Conservation (phyloP, 2,113 vertebrate genomes). For the Channa argus region DNA sequence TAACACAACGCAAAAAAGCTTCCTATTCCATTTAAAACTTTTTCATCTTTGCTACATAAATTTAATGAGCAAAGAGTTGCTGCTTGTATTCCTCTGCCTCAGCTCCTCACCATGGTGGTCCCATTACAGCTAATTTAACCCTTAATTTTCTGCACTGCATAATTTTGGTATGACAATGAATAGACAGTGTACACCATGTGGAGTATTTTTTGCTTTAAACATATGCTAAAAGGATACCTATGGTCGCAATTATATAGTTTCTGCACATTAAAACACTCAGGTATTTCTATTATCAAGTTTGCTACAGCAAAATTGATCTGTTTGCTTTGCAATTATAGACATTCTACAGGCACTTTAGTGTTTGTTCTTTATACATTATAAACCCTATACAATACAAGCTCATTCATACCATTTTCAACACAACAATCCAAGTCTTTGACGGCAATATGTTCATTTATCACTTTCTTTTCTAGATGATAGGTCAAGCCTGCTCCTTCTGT, state of each 20-base stretch:
- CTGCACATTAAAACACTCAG: neutral
- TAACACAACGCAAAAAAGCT: neutral
- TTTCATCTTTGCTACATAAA: neutral
- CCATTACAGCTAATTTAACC: conserved; percentile 11
- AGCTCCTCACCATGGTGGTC: neutral
- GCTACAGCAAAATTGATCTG: neutral
- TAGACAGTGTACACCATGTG: neutral
- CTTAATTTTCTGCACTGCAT: conserved; percentile 5
- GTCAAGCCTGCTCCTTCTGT: neutral
- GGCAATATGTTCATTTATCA: neutral
- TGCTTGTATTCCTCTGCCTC: neutral
- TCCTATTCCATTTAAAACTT: neutral
- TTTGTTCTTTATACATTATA: neutral
- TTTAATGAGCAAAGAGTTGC: neutral
- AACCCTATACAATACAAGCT: neutral
- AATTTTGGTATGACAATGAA: neutral
- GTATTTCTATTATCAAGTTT: neutral
- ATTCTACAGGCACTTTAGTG: neutral
- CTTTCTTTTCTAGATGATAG: no score
- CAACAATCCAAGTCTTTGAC: neutral
- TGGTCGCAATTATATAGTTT: neutral
- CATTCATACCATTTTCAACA: neutral
- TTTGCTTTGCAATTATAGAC: neutral
- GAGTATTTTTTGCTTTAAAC: neutral
- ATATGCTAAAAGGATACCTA: no score